phyloP scores from a whole-genome alignment of 2,113 vertebrate genomes.

The Hucho hucho region DNA sequence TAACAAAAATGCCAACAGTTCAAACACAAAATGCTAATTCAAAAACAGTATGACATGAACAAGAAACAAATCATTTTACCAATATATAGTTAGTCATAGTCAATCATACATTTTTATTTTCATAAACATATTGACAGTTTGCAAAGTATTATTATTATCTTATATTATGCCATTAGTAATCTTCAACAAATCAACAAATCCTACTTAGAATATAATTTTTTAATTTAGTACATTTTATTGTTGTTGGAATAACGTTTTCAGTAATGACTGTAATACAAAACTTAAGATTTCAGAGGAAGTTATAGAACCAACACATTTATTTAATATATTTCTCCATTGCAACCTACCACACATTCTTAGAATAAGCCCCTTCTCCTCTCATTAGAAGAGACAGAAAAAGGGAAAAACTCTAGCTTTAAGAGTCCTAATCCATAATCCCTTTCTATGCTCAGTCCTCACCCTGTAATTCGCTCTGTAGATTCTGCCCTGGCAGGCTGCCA shows the following conservation, averaged over 20 bases:
- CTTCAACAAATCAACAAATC: neutral
- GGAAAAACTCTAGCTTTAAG: neutral
- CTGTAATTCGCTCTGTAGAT: conserved; percentile 44
- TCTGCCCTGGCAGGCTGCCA: conserved; percentile 60
- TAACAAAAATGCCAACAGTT: neutral
- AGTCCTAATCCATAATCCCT: conserved; percentile 40
- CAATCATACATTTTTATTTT: neutral
- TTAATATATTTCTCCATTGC: neutral
- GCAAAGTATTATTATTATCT: neutral
- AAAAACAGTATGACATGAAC: neutral
- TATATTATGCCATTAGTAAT: neutral
- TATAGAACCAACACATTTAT: neutral
- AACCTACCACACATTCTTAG: neutral
- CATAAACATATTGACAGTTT: neutral
- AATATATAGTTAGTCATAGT: neutral
- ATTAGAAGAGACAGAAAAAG: neutral
- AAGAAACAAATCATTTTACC: neutral
- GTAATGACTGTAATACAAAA: neutral
- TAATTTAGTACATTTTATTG: neutral
- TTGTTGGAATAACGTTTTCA: too few relatives aligned
- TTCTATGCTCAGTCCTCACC: conserved; percentile 3
- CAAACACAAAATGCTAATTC: neutral
- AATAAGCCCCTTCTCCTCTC: conserved; percentile 5
- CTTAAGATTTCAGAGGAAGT: neutral
- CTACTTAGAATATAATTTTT: neutral